Evolutionary conservation across 2,888 invertebrate species (phyloP), one percentile per base, ranked within the genome.

Genomic region (Tethea ocularis): DNA sequence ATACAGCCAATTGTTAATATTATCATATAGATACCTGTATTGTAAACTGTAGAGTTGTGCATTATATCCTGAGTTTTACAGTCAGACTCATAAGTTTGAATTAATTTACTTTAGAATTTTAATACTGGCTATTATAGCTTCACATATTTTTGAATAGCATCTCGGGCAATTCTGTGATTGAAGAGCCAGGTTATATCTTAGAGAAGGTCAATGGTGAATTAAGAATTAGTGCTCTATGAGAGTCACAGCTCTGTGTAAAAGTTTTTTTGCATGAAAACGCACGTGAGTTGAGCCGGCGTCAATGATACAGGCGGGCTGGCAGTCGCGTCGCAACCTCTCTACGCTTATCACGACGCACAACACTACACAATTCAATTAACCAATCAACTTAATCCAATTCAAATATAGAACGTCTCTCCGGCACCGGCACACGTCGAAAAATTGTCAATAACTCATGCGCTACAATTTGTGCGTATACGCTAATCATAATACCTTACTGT

Each of bases 181-280:
- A 26, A 26, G 6, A 26, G n/a, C n/a, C n/a, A n/a, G n/a, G n/a
- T n/a, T n/a, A n/a, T n/a, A n/a, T n/a, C n/a, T n/a, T n/a, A n/a
- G n/a, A n/a, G n/a, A n/a, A 23, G 53, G 6, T 24, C 3, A 20
- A 33, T 10, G 38, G 1, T 20, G 17, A 22, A 22, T 7, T 20
- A 20, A 20, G 17, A n/a, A 20, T 20, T 62, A 66, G 69, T 76
- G 75, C 76, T 87, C 86, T 85, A 74, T 72, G 80, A 83, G 87
- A 84, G 70, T 83, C 70, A 33, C 72, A 80, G 77, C 77, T 87
- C 88, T 88, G 71, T 77, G 83, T 84, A 80, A 83, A 84, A 80
- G 83, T 85, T 89, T 87, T 38, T 89, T 90, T 91, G 91, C 91
- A 88, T 89, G 84, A 78, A 76, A 79, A 79, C 83, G 82, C 89